Base-by-base conservation (phyloP, 2,797 vertebrate genomes). In the Bradypodion pumilum region DNA sequence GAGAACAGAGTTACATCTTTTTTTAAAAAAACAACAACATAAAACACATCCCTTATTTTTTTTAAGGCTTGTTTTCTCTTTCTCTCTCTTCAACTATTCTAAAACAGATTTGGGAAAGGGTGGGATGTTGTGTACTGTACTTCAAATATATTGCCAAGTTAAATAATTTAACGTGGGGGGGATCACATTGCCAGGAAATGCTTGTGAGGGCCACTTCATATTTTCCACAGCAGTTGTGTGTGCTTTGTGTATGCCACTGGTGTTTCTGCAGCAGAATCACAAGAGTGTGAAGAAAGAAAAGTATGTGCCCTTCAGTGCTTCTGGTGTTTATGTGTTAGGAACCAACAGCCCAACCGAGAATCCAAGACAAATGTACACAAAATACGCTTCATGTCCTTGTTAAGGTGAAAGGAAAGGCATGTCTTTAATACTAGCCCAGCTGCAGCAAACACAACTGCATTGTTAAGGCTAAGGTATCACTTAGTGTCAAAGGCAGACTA, bases 1-100 rank as follows among this genome's bases (percentile, higher is more conserved):
- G n/a, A 68, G 70, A 72, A 77, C 84, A 81, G 73, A 81, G 84
- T 81, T 80, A 74, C 87, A 52, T 76, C 70, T 4, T 89, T 86
- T 91, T 88, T 78, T 85, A 87, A 90, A 92, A 90, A 92, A 78
- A 40, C n/a, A n/a, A n/a, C n/a, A n/a, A 87, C 86, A 88, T 84
- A 89, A 89, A 88, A 90, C 90, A 89, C 89, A 77, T 60, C 42
- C 32, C 62, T 78, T 32, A 29, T 70, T 78, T 60, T 78, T 60
- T 89, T 89, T 74, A 89, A 91, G 37, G 37, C 21, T 63, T 23
- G 19, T 63, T 74, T 46, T 73, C 65, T 65, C 16, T 74, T 25
- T 44, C 49, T 8, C 3, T 29, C 25, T 32, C 32, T 79, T 66
- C 65, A 23, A 60, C 42, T 77, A 27, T 72, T 72, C 75, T 52